Evolutionary conservation across 2,113 vertebrate species (phyloP).

Genomic region (Hystrix cristata): DNA sequence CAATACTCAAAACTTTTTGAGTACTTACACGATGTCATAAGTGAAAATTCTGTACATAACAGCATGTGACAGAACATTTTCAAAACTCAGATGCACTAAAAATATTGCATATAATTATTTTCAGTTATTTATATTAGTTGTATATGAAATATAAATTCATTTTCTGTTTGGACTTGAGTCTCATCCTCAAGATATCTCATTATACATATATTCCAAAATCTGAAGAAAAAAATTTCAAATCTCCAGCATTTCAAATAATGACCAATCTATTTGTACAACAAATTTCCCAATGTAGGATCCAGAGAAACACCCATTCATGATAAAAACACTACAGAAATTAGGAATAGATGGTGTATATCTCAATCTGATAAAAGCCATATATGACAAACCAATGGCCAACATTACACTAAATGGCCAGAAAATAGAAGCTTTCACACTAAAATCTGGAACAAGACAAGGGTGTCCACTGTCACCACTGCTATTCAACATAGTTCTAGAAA

Average conservation of each 20-base stretch:
- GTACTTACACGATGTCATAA: background rate
- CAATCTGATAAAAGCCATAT: too few relatives aligned
- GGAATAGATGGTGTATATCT: too few relatives aligned
- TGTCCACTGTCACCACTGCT: too few relatives aligned
- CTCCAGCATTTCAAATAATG: background rate
- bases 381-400: too few relatives aligned
- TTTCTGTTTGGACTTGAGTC: background rate
- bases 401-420: too few relatives aligned
- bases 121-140: background rate
- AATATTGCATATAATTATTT: background rate
- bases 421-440: too few relatives aligned
- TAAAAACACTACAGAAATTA: too few relatives aligned
- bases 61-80: background rate
- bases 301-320: background rate
- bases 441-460: too few relatives aligned
- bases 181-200: background rate
- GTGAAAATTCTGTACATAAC: background rate
- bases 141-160: background rate
- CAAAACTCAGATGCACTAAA: background rate
- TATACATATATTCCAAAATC: background rate
- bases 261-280: background rate
- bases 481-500: too few relatives aligned
- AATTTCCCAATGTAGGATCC: background rate
- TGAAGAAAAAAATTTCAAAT: background rate
- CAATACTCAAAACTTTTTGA: background rate